A percentile compares a stretch with the other conserved stretches of the same genome.
Evolutionary conservation across 2,888 invertebrate genomes (phyloP).

Genomic region (Branchipolynoe longqiensis): DNA sequence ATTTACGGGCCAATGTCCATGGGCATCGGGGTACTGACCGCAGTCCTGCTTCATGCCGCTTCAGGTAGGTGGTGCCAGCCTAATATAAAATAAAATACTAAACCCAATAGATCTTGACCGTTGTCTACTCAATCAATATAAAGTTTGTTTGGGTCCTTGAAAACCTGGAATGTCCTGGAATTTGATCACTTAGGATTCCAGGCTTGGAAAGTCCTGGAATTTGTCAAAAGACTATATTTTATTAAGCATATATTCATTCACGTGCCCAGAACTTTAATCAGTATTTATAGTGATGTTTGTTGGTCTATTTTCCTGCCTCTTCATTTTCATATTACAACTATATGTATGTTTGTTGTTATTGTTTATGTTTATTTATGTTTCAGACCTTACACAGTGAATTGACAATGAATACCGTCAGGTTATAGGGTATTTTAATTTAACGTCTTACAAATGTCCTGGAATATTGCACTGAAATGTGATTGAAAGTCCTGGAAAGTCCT

Average conservation of each 20-base stretch:
- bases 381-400: no score
- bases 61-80: neutral
- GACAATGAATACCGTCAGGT: neutral
- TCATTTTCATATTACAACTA: no score
- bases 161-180: no score
- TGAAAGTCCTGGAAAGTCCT: no score
- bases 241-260: neutral
- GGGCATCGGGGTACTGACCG: neutral
- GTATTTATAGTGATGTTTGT: neutral
- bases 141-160: no score
- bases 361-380: no score
- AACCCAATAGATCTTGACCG: neutral
- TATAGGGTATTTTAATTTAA: neutral
- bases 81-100: neutral
- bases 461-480: no score
- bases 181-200: no score
- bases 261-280: neutral
- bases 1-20: neutral
- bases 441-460: neutral
- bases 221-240: neutral
- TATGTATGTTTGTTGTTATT: no score
- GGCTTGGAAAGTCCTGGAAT: no score
- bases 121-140: neutral
- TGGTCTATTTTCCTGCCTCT: no score
- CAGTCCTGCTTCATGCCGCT: neutral